Base-by-base conservation (phyloP, 2,113 vertebrate species). In the Oophaga pumilio region DNA sequence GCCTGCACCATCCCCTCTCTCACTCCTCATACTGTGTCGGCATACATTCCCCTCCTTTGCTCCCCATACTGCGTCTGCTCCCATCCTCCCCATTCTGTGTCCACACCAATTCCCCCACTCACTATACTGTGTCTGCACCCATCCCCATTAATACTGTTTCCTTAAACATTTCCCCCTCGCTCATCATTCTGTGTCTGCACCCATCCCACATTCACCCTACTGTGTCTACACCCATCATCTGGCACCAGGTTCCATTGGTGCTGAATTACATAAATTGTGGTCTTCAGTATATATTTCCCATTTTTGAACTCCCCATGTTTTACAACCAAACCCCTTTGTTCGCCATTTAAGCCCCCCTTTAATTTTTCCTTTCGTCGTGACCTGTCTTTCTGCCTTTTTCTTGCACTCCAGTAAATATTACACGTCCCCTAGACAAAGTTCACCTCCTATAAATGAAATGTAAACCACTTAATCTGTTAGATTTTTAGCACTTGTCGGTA, bases 381-480 rank as follows among this genome's bases (percentile, higher is more conserved):
- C 33, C 71, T 2, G 15, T 28, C 52, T 50, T 20, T 14, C 33
- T 74, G 15, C 50, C 1, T 43, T 1, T 43, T 43, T 53, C 20
- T 6, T 2, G 74, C 43, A 15, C 73, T 24, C 56, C 85, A 53
- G 60, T 78, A 86, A 78, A 78, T 66, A 78, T 53, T 78, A 52
- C 91, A 92, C 92, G 91, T 96, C 93, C 91, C 12, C 90, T 43
- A 95, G 95, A 94, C 95, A 96, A 96, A 96, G 96, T 96, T 96
- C 95, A 96, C 94, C 71, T 89, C 91, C 93, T 93, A 93, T 93
- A 96, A 96, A 95, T 96, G 95, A 96, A 96, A 96, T 96, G 95
- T 96, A 95, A 95, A 95, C 95, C 97, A 97, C 98, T 99, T 97
- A 98, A 97, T 97, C 95, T 94, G 94, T 95, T 93, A 95, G 96